Base-by-base conservation (phyloP, 2,113 vertebrate genomes). In the Lethenteron camtschaticum region DNA sequence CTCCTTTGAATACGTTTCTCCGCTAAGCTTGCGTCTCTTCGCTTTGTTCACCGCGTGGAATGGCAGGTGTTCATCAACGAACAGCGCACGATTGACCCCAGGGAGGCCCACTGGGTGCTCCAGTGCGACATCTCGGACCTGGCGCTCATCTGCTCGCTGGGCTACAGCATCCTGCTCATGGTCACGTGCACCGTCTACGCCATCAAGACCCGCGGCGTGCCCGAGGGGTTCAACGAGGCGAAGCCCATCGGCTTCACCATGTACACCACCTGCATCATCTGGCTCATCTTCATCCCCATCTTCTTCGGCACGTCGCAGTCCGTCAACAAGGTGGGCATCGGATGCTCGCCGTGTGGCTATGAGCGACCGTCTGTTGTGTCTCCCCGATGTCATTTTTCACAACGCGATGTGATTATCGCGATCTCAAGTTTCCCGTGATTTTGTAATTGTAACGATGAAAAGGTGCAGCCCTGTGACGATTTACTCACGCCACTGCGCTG, bases 201-300 rank as follows among this genome's bases (percentile, higher is more conserved):
- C 74, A 96, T 96, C 79, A 96, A 96, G 82, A 94, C 90, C 6
- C 83, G 90, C 0, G 86, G 90, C 3, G 90, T 96, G 73, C 90
- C 90, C 0, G 90, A 95, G 83, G 95, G 89, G 70, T 96, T 96
- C 82, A 96, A 96, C 0, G 90, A 96, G 82, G 90, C 90, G 79
- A 96, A 95, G 80, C 90, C 90, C 76, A 96, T 96, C 2, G 90
- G 90, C 77, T 92, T 96, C 80, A 95, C 90, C 80, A 96, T 96
- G 90, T 96, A 96, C 79, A 96, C 90, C 71, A 96, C 90, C 73
- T 96, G 90, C 79, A 96, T 96, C 55, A 86, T 96, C 70, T 96
- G 90, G 90, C 85, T 96, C 0, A 89, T 89, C 73, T 96, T 96
- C 82, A 96, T 96, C 75, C 90, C 90, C 57, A 96, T 96, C 78